Conservation (phyloP, 2,113 vertebrate genomes). For the Syngnathoides biaculeatus region DNA sequence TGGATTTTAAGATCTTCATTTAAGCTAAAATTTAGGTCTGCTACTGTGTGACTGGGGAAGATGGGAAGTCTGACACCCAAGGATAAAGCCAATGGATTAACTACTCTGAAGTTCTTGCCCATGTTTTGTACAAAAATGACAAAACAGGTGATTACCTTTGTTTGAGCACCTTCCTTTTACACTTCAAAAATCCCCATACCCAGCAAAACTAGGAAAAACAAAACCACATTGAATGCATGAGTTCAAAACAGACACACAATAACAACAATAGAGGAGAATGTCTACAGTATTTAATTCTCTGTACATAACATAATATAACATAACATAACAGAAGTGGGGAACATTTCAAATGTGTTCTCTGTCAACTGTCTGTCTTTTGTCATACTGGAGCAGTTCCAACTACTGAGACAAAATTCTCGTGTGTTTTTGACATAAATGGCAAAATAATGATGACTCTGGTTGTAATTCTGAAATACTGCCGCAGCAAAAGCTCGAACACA, state of each 20-base stretch:
- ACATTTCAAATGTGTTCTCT: too few species aligned
- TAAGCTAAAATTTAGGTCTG: conserved; percentile 39
- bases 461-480: neutral
- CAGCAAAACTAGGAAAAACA: neutral
- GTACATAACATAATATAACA: too few species aligned
- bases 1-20: conserved; percentile 51
- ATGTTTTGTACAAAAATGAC: conserved; percentile 24
- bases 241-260: neutral
- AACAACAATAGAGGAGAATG: neutral
- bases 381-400: too few species aligned
- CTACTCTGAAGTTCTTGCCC: conserved; percentile 13
- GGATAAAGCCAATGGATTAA: conserved; percentile 48
- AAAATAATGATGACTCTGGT: too few species aligned
- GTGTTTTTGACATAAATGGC: too few species aligned
- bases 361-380: too few species aligned
- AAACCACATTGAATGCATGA: neutral
- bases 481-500: neutral
- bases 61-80: conserved; percentile 34
- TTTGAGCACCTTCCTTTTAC: neutral
- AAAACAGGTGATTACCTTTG: conserved; percentile 15
- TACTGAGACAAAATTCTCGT: too few species aligned
- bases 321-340: too few species aligned
- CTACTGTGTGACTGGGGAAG: conserved; percentile 36
- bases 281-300: neutral
- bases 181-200: neutral